These are phyloP conservation scores for Trichogramma pretiosum DNA, from an alignment of 1,140 invertebrate species.

Conservation along the genomic window DNA sequence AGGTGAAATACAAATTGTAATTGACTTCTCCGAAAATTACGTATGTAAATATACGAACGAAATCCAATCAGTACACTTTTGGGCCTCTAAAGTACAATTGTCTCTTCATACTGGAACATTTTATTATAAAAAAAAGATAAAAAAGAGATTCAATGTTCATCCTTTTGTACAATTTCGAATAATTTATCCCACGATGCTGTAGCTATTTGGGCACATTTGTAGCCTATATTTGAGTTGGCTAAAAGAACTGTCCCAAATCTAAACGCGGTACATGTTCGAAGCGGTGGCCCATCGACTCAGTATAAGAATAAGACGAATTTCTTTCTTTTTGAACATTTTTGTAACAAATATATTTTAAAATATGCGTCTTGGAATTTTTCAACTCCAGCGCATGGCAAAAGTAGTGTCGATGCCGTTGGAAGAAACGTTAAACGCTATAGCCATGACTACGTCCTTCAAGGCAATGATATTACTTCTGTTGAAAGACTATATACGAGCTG, in stretches of 20 bases:
- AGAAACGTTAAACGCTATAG: conserved; percentile 35
- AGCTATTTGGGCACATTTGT: conserved; percentile 3
- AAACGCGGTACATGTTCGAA: conserved; percentile 23
- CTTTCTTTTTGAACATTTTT: conserved; percentile 9
- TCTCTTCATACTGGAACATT: conserved; percentile 33
- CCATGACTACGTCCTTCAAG: conserved; percentile 29
- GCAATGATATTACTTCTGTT: conserved; percentile 27
- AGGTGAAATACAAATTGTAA: conserved; percentile 27
- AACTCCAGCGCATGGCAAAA: conserved; percentile 42
- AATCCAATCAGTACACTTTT: conserved; percentile 34
- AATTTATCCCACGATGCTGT: conserved; percentile 2
- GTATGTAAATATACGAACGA: conserved; percentile 29
- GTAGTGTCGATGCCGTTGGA: conserved; percentile 39
- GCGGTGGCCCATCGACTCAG: conserved; percentile 23
- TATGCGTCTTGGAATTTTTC: conserved; percentile 25
- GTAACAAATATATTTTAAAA: conserved; percentile 5
- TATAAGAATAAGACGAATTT: conserved; percentile 11
- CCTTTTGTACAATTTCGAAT: conserved; percentile 26
- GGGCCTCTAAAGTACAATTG: conserved; percentile 26
- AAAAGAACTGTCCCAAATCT: conserved; percentile 5
- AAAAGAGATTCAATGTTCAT: conserved; percentile 21
- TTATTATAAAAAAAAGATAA: conserved; percentile 19
- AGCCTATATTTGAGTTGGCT: not conserved
- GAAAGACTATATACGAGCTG: too few relatives aligned
- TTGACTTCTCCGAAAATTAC: conserved; percentile 36